Base-by-base conservation (phyloP, 2,888 invertebrate genomes). In the Thereva unica region DNA sequence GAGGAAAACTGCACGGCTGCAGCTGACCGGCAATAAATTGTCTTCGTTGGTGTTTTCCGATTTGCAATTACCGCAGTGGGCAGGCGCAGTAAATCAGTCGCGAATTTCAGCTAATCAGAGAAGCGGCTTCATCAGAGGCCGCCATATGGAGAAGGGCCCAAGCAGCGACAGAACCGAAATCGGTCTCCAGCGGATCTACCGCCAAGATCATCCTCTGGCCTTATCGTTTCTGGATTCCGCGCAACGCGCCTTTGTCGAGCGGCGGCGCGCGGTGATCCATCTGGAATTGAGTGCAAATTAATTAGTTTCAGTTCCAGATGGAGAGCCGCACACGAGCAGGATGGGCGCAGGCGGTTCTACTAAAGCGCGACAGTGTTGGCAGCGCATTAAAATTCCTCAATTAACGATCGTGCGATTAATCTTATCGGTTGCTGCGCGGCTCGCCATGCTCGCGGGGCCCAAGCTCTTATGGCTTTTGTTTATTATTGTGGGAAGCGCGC, bases 371-470 rank as follows among this genome's bases (percentile, higher is more conserved):
- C 38, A 9, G 61, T 12, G 59, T 50, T 50, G 50, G 12, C 12
- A 40, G 34, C 5, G 61, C 40, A 61, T 50, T 61, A 61, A 50
- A 50, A 61, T 61, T 50, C 61, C 42, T 35, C 61, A 49, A 61
- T 61, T 61, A 59, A 59, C 57, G 12, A 44, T 37, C 61, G 61
- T 49, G 40, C 61, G 61, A 61, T 61, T 61, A 61, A 41, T 49
- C 61, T 61, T 61, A 61, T 61, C 61, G 61, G 61, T 41, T 50
- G 38, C 49, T 50, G 50, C 50, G 41, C 6, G n/a, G 41, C 41
- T 23, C 23, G 23, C 23, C 23, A 23, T 23, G 23, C 23, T 23
- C 23, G 23, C 23, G 23, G 23, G 23, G 23, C 23, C 2, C 23
- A 23, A 23, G 2, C 23, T 23, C 49, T 49, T 49, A 40, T 50